Base-by-base conservation (phyloP, 2,888 invertebrate genomes). In the Ectemnius continuus region DNA sequence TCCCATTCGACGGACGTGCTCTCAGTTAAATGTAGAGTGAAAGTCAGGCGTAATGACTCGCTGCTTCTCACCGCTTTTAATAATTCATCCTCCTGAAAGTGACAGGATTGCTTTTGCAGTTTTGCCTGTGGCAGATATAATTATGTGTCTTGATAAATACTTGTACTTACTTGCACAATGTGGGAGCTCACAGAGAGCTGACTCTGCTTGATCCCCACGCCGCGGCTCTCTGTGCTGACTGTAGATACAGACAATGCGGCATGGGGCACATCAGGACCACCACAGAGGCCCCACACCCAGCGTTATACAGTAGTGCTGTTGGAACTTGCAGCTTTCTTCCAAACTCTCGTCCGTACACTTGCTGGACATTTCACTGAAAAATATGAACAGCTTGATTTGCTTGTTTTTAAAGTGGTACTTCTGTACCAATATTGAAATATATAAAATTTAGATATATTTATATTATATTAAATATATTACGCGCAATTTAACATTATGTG, bases 261-360 rank as follows among this genome's bases (percentile, higher is more conserved):
- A 94, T 95, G 96, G 96, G 98, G 97, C 95, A 95, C 98, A 98
- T 98, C 98, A 99, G 98, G 98, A 98, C 96, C 98, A 98, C 97
- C 97, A 98, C 98, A 96, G 98, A 98, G 98, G 98, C 98, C 98
- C 98, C 94, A 97, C 96, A 92, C 97, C 98, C 96, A 98, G 96
- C 96, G 97, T 93, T 92, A 94, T 93, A 92, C 92, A 92, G 87
- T 92, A 93, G 87, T 93, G 92, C 67, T 87, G 90, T 73, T 90
- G 90, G 73, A 87, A 79, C 47, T 85, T 87, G 67, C 84, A 85
- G 56, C 83, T 84, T 84, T 90, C 90, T 71, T 89, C 90, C 61
- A 91, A 83, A 74, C 80, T 82, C 18, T 85, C 89, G 46, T 90
- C 91, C 81, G 88, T 83, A 73, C 82, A 87, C 81, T 89, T 90